Evolutionary conservation across 2,113 vertebrate genomes (phyloP), one percentile per base, ranked within the genome.

Genomic region (Myocastor coypus): DNA sequence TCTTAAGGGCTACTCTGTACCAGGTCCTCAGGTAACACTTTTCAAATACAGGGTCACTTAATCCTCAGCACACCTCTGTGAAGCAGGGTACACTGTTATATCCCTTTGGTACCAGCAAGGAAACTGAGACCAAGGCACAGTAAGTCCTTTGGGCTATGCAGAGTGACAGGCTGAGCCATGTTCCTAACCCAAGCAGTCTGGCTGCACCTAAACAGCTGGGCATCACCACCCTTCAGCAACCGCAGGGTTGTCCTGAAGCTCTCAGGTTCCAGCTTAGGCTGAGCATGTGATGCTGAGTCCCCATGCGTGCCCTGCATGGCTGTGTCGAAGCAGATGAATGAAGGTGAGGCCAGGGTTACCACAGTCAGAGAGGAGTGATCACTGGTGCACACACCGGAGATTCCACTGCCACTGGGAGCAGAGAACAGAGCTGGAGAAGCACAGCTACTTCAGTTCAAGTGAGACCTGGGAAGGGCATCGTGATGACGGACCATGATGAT

Each of bases 11-110:
- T 46, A 46, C 46, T 77, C 9, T 69, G 34, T 61, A 37, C 42
- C 6, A 8, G 16, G 26, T 63, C 52, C 91, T 87, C 95, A 83
- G 11, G 42, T 86, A 83, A 89, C 12, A 52, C 64, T 89, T 93
- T 32, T 17, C 16, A 59, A 77, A 50, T 69, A 50, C 57, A 80
- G 83, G 83, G 63, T 83, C 46, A 83, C 42, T 52, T 57, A 50
- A 37, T 66, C 46, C 13, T 89, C 34, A 40, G 24, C 16, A 26
- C 63, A 46, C 55, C 11, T 19, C 10, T 24, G 34, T 37, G 42
- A 85, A 71, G 26, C 1, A 16, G 12, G 2, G 24, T 32, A 30
- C 64, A 12, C 28, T 24, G 28, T 57, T 37, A 30, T 37, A 30
- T 57, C 11, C 14, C 42, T 69, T 22, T 80, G 63, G 46, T 17